These are phyloP conservation scores for Labroides dimidiatus DNA, from an alignment of 2,797 vertebrate species.

Conservation along the genomic window DNA sequence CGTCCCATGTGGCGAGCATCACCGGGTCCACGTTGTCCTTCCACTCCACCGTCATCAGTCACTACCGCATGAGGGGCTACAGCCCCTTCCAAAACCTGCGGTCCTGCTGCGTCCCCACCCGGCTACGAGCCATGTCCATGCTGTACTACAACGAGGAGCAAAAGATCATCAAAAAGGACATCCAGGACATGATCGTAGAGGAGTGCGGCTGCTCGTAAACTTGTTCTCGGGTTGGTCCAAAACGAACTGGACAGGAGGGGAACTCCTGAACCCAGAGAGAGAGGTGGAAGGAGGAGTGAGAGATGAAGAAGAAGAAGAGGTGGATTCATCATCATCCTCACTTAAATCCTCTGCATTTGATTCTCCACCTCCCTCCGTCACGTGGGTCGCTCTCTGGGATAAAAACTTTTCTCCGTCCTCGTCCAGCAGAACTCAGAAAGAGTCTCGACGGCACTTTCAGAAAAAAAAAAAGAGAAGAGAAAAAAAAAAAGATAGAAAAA, in stretches of 20 bases:
- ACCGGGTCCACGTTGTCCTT: constrained; percentile 94
- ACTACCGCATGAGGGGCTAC: constrained; percentile 95
- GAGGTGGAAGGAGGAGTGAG: constrained; percentile 6
- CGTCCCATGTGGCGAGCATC: constrained; percentile 93
- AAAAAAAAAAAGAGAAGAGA: constrained; percentile 58
- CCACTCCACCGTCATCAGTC: constrained; percentile 97
- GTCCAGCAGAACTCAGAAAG: constrained; percentile 69
- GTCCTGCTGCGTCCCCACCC: constrained; percentile 96
- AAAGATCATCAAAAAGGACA: constrained; percentile 99
- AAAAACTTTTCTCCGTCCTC: constrained; percentile 36
- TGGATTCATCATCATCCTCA: background rate
- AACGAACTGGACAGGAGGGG: constrained; percentile 28
- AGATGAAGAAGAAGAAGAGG: background rate
- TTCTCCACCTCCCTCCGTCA: constrained; percentile 19
- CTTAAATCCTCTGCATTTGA: background rate
- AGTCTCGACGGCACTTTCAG: constrained; percentile 83
- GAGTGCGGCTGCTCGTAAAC: constrained; percentile 97
- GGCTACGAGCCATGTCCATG: constrained; percentile 98
- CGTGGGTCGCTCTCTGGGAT: constrained; percentile 33
- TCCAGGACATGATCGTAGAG: constrained; percentile 99
- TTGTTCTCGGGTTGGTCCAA: background rate
- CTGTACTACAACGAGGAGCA: constrained; percentile 98
- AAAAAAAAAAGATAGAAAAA: constrained; percentile 62
- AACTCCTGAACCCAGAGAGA: constrained; percentile 32
- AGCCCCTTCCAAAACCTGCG: constrained; percentile 95